phyloP scores from a whole-genome alignment of 2,113 vertebrate genomes.

The Lethenteron reissneri region DNA sequence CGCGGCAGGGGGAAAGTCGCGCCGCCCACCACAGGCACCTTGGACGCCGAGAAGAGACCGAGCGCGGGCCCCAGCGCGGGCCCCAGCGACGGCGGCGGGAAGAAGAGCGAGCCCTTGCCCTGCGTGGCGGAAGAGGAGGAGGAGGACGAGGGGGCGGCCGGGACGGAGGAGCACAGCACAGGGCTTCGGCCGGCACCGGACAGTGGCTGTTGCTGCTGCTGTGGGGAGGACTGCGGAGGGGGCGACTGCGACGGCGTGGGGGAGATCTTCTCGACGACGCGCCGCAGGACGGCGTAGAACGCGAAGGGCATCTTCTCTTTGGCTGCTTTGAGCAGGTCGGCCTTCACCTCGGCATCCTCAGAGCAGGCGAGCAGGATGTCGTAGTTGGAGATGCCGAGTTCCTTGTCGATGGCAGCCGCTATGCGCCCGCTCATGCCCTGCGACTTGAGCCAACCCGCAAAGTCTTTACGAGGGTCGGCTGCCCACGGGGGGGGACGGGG shows the following conservation, averaged over 20 bases:
- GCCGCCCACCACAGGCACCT: neutral
- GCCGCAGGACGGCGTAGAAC: neutral
- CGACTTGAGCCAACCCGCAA: neutral
- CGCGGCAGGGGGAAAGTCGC: neutral
- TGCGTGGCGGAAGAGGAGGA: no score
- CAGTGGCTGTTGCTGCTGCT: no score
- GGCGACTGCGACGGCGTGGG: neutral
- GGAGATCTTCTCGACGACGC: conserved; percentile 2
- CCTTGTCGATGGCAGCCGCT: conserved; percentile 2
- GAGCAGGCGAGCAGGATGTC: conserved; percentile 1
- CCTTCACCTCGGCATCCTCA: neutral
- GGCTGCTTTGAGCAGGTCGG: neutral
- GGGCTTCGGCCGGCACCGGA: no score
- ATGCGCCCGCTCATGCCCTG: conserved; percentile 5
- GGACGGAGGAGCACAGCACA: no score
- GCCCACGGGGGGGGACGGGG: neutral
- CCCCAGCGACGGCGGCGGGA: neutral
- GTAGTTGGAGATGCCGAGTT: conserved; percentile 4
- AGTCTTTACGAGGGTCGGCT: neutral
- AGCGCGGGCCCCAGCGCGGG: conserved; percentile 1
- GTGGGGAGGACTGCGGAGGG: neutral
- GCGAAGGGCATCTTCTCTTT: conserved; percentile 6
- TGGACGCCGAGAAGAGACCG: neutral
- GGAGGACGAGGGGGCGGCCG: no score
- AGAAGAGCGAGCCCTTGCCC: neutral